Evolutionary conservation across 2,888 invertebrate genomes (phyloP).

Genomic region (Teleiodes luculella): DNA sequence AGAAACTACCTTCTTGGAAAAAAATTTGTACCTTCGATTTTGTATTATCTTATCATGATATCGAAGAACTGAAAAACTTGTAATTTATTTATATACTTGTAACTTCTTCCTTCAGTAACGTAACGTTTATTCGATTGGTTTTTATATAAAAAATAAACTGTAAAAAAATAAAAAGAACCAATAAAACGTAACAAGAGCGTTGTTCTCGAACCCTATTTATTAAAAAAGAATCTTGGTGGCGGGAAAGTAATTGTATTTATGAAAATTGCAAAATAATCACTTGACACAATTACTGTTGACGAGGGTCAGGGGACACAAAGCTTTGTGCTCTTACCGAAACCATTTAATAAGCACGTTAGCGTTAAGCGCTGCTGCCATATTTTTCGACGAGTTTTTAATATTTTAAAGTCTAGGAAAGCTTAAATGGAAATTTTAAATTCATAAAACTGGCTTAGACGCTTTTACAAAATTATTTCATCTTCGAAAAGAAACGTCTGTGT

Average conservation of each 20-base stretch:
- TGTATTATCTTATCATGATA: too few species aligned
- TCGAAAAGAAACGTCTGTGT: background rate
- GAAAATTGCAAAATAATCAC: slow-evolving; percentile 45
- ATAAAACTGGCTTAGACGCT: slow-evolving; percentile 24
- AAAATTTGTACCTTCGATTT: too few species aligned
- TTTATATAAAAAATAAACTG: too few species aligned
- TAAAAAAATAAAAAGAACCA: too few species aligned
- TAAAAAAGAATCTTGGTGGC: slow-evolving; percentile 21
- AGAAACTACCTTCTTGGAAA: too few species aligned
- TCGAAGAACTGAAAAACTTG: too few species aligned
- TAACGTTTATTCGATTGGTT: too few species aligned
- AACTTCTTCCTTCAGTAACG: too few species aligned
- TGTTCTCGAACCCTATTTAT: slow-evolving; percentile 1
- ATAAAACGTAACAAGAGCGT: background rate
- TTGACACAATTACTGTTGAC: slow-evolving; percentile 62
- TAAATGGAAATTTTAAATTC: slow-evolving; percentile 27
- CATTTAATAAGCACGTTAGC: slow-evolving; percentile 55
- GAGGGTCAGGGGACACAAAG: slow-evolving; percentile 60
- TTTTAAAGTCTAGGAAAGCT: slow-evolving; percentile 27
- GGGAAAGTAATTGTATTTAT: slow-evolving; percentile 29
- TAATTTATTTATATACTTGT: too few species aligned
- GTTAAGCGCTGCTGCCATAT: slow-evolving; percentile 43
- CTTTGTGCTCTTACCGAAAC: slow-evolving; percentile 44
- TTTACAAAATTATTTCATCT: slow-evolving; percentile 23
- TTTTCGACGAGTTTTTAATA: slow-evolving; percentile 41